These are phyloP conservation scores for Colius striatus DNA, from an alignment of 2,113 vertebrate species.

Conservation along the genomic window DNA sequence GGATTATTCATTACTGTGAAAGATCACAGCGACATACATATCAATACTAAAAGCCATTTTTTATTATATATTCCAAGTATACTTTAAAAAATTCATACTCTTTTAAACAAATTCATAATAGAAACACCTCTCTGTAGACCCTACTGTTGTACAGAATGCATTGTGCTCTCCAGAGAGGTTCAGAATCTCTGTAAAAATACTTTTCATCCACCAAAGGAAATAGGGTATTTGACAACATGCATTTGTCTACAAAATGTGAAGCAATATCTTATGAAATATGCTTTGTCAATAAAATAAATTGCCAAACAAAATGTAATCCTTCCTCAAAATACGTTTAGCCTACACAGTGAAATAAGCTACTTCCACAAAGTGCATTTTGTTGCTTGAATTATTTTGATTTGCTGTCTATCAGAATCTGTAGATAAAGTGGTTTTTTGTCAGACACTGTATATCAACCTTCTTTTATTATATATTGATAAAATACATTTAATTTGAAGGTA, in stretches of 20 bases:
- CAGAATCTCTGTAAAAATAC: conserved; percentile 57
- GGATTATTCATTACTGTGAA: background rate
- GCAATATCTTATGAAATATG: conserved; percentile 79
- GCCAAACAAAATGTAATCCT: conserved; percentile 80
- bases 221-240: conserved; percentile 74
- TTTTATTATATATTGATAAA: conserved; percentile 57
- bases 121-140: background rate
- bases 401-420: conserved; percentile 72
- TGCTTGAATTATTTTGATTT: conserved; percentile 77
- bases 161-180: conserved; percentile 14
- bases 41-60: background rate
- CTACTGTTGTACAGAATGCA: background rate
- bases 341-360: conserved; percentile 75
- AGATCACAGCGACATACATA: background rate
- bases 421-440: conserved; percentile 58
- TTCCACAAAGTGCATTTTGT: conserved; percentile 67
- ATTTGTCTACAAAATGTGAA: conserved; percentile 80
- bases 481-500: conserved; percentile 58
- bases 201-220: conserved; percentile 75
- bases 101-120: conserved; percentile 6
- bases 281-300: conserved; percentile 85
- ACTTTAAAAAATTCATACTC: background rate
- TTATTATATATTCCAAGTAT: background rate
- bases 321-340: conserved; percentile 75
- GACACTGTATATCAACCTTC: background rate